Evolutionary conservation across 53 echinoderm and acorn worm species (phyloP), one percentile per base, ranked within the genome.

Genomic region (Holothuria scabra): DNA sequence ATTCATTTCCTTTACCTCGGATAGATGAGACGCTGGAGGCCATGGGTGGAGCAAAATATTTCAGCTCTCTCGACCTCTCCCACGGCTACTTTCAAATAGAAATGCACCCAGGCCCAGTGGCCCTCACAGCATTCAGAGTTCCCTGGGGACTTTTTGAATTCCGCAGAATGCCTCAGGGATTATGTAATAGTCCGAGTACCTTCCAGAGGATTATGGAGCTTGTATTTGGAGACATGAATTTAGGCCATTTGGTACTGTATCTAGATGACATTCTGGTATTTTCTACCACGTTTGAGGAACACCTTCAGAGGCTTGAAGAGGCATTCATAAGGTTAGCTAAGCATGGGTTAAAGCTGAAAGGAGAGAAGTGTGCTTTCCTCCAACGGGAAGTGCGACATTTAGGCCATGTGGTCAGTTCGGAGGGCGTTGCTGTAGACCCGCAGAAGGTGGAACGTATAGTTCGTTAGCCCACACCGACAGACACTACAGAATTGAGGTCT

Each of bases 11-110:
- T 1, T 59, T 88, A 12, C 92, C 82, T 11, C 85, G 86, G 11
- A 90, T 66, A 63, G 86, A 74, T 28, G 90, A 89, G 60, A 74
- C 90, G 22, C 59, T 89, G 52, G 90, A 89, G 46, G 90, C 85
- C 24, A 59, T 88, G 78, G 88, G 63, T 10, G 92, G 86, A 28
- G 76, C 82, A 26, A 63, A 61, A 37, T 92, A 88, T 46, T 83
- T 89, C 32, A 66, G 72, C 19, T 86, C 88, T 8, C 85, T 91
- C 31, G 91, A 91, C 37, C 52, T 89, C 25, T 80, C 89, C 29
- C 89, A 89, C 46, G 89, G 92, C 28, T 92, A 92, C 46, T 92
- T 89, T 49, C 92, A 92, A 60, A 57, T 92, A 20, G 30, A 66
- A 12, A 92, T 89, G 89, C 86, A 92, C 33, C 67, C 57, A 7